Conservation (phyloP, 2,113 vertebrate genomes). For the Triplophysa dalaica region DNA sequence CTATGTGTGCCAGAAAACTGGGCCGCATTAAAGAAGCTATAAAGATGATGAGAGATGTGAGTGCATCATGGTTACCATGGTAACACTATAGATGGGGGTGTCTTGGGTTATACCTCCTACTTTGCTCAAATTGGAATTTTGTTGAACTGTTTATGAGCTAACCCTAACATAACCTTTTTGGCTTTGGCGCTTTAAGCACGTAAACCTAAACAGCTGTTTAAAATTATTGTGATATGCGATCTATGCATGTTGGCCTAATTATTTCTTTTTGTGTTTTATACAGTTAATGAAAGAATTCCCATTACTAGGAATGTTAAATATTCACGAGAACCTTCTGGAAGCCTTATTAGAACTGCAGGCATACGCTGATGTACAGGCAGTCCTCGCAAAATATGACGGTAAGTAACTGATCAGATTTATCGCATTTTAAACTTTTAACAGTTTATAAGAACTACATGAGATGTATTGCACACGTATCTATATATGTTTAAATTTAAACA, state of each 20-base stretch:
- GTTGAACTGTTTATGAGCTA: background rate
- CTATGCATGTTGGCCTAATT: background rate
- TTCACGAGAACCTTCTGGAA: constrained; percentile 97
- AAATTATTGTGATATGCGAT: too few species aligned
- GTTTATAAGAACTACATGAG: too few species aligned
- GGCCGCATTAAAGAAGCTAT: constrained; percentile 95
- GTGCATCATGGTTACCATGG: constrained; percentile 58
- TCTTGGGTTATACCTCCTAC: too few species aligned
- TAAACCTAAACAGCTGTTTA: background rate
- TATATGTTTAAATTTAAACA: too few species aligned
- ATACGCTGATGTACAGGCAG: constrained; percentile 97
- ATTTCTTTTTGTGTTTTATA: constrained; percentile 44
- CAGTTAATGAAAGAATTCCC: constrained; percentile 99
- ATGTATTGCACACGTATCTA: too few species aligned
- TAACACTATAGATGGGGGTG: background rate
- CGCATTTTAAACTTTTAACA: too few species aligned
- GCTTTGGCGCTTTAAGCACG: background rate
- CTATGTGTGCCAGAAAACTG: constrained; percentile 97
- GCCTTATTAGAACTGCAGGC: constrained; percentile 96
- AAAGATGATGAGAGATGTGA: constrained; percentile 99
- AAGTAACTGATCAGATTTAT: constrained; percentile 48
- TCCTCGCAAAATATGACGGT: constrained; percentile 98
- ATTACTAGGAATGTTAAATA: constrained; percentile 96
- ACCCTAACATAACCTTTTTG: background rate
- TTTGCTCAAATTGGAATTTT: too few species aligned